Percentiles rank a stretch among this genome's conserved stretches.
Conservation (phyloP, 2,797 vertebrate genomes). For the Pseudotriccus pelzelni region DNA sequence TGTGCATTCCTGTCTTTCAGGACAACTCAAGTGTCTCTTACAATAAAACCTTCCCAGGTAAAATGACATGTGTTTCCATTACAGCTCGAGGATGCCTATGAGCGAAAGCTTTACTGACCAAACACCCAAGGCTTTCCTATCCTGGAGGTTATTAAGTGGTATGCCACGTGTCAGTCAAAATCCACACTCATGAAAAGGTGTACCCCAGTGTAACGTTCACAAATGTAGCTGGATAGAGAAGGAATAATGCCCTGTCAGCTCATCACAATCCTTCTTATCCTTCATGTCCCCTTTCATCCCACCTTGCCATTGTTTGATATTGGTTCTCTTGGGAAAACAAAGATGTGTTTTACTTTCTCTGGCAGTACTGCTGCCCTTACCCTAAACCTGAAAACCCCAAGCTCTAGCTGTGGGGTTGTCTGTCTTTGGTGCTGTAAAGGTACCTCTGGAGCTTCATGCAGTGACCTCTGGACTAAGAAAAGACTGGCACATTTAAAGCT, state of each 20-base stretch:
- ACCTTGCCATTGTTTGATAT: neutral
- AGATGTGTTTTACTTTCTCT: neutral
- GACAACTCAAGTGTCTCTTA: neutral
- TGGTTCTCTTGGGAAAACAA: neutral
- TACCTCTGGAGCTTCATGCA: neutral
- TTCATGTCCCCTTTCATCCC: neutral
- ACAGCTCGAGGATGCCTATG: neutral
- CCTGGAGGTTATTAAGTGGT: neutral
- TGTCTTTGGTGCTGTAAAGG: neutral
- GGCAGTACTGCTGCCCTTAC: neutral
- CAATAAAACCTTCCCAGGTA: neutral
- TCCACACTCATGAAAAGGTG: neutral
- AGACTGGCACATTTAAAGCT: neutral
- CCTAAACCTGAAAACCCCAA: neutral
- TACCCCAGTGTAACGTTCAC: neutral
- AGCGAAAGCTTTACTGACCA: neutral
- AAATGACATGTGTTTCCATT: neutral
- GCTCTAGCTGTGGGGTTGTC: neutral
- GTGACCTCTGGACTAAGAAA: neutral
- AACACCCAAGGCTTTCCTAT: neutral
- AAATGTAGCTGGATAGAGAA: neutral
- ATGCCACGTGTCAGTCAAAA: neutral
- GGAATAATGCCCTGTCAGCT: neutral
- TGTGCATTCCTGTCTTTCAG: conserved; percentile 9
- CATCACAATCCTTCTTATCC: neutral